Evolutionary conservation across 2,797 vertebrate genomes (phyloP).

Genomic region (Glossophaga mutica): DNA sequence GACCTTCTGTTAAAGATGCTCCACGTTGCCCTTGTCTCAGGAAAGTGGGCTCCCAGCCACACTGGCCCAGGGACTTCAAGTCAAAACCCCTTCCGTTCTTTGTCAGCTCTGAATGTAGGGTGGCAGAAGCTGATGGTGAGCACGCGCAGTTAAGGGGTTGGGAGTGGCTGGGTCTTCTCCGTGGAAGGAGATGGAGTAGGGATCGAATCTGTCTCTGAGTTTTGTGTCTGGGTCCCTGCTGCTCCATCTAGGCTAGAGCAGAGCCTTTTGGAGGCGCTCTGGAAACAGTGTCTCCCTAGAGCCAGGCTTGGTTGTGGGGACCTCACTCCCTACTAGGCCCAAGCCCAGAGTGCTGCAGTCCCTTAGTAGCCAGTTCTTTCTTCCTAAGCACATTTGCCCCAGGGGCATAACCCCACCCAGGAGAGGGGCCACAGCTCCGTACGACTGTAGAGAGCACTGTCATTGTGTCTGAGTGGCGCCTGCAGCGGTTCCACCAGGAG

Average conservation of each 20-base stretch:
- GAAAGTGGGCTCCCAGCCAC: neutral
- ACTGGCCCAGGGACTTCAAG: neutral
- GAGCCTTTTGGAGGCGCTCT: neutral
- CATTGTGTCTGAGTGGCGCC: neutral
- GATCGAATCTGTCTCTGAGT: neutral
- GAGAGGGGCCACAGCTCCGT: neutral
- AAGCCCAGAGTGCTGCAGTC: neutral
- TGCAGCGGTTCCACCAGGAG: fast-evolving
- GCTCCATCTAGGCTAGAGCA: neutral
- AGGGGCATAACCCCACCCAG: neutral
- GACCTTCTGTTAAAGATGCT: neutral
- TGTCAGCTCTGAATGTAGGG: neutral
- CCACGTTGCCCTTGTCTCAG: neutral
- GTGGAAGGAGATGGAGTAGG: neutral
- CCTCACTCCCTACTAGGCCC: neutral
- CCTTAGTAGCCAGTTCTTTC: neutral
- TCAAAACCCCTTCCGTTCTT: neutral
- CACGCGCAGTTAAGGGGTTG: neutral
- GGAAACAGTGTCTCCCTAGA: neutral
- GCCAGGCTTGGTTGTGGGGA: neutral
- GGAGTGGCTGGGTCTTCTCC: neutral
- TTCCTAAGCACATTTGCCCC: neutral
- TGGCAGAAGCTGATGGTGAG: too few species aligned
- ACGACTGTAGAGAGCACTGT: neutral
- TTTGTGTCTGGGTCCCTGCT: neutral